Evolutionary conservation across 2,113 vertebrate species (phyloP).

Genomic region (Lutjanus erythropterus): DNA sequence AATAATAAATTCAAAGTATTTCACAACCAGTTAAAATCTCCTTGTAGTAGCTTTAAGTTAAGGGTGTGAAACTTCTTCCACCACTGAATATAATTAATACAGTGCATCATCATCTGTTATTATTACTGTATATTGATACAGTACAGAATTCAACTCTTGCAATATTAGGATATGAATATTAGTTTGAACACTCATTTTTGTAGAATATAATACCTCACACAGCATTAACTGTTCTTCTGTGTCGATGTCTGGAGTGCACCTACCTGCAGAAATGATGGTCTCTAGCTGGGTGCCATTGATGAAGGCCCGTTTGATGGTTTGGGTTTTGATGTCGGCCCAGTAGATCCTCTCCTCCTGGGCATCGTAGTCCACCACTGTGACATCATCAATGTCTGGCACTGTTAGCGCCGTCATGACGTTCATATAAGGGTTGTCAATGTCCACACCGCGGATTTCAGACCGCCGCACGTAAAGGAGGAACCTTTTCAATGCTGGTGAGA

Average conservation of each 20-base stretch:
- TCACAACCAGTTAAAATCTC: too few species aligned
- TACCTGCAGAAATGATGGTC: conserved; percentile 96
- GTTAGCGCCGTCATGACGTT: conserved; percentile 98
- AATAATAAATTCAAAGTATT: too few species aligned
- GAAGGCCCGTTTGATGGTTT: conserved; percentile 96
- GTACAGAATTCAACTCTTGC: neutral
- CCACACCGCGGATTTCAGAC: conserved; percentile 97
- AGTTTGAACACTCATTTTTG: neutral
- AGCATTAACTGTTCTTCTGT: neutral
- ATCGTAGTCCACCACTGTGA: conserved; percentile 96
- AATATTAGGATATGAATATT: neutral
- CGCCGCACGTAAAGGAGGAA: conserved; percentile 95
- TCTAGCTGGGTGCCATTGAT: conserved; percentile 97
- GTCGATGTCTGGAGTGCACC: neutral
- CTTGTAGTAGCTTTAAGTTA: too few species aligned
- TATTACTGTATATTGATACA: neutral
- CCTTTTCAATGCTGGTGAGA: conserved; percentile 90
- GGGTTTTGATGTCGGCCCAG: conserved; percentile 98
- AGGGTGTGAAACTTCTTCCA: too few species aligned
- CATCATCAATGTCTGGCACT: conserved; percentile 97
- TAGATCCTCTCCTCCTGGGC: conserved; percentile 94
- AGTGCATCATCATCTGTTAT: too few species aligned
- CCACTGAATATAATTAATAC: too few species aligned
- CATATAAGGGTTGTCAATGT: conserved; percentile 97
- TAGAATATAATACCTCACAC: neutral